Conservation (phyloP, 1,140 invertebrate species). For the Brachionus sp. region DNA sequence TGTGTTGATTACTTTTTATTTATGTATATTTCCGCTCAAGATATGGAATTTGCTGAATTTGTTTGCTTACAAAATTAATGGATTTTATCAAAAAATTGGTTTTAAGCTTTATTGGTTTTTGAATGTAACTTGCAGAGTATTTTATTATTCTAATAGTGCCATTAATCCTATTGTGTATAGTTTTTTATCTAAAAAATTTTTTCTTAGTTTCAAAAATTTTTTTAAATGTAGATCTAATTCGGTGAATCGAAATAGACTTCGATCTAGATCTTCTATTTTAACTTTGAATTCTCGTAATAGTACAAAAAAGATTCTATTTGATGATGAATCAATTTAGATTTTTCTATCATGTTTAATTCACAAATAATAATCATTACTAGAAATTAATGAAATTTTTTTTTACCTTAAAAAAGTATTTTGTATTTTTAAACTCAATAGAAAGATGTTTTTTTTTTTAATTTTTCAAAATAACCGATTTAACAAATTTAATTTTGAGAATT, state of each 20-base stretch:
- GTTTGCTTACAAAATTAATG: background rate
- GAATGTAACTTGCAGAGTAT: constrained; percentile 15
- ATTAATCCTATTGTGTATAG: constrained; percentile 37
- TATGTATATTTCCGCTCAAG: constrained; percentile 37
- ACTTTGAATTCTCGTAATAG: background rate
- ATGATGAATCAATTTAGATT: background rate
- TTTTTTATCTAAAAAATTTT: constrained; percentile 43
- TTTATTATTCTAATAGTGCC: constrained; percentile 36
- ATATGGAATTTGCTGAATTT: constrained; percentile 36
- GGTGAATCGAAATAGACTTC: background rate
- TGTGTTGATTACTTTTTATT: background rate
- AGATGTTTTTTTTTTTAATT: no score
- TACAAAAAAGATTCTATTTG: background rate
- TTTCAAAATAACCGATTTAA: no score
- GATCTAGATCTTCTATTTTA: background rate
- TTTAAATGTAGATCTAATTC: background rate
- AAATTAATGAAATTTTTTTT: no score
- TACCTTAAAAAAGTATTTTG: no score
- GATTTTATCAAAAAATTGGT: constrained; percentile 19
- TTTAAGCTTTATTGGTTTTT: constrained; percentile 28
- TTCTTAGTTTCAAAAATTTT: background rate
- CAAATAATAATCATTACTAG: no score
- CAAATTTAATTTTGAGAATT: no score
- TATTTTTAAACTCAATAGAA: no score
- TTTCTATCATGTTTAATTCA: no score